Evolutionary conservation across 2,888 invertebrate genomes (phyloP).

Genomic region (Conus canariensis): DNA sequence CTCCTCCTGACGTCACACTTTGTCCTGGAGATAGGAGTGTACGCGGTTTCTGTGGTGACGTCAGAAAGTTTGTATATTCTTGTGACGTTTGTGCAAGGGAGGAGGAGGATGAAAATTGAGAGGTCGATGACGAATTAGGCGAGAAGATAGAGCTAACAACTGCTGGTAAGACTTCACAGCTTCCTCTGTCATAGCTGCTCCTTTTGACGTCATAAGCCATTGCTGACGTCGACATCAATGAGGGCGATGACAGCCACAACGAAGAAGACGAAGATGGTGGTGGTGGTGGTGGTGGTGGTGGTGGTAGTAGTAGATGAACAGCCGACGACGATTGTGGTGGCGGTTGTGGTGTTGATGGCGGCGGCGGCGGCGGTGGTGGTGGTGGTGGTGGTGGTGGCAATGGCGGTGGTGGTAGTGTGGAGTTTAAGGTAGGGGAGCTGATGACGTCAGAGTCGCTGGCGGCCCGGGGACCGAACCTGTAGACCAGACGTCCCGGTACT

Average conservation of each 20-base stretch:
- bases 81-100: not conserved
- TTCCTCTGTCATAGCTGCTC: not conserved
- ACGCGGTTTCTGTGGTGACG: not conserved
- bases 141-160: not conserved
- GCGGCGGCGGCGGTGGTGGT: not conserved
- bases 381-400: not conserved
- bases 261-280: not conserved
- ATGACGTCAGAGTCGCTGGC: conserved; percentile 11
- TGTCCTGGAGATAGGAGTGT: not conserved
- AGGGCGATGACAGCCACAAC: not conserved
- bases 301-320: not conserved
- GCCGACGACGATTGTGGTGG: not conserved
- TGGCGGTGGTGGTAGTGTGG: not conserved
- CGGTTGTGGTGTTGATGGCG: not conserved
- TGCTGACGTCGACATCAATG: not conserved
- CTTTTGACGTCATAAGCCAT: not conserved
- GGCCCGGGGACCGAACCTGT: conserved; percentile 7
- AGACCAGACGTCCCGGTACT: conserved; percentile 30
- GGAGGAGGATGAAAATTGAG: not conserved
- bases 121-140: too few species aligned
- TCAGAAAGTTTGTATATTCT: not conserved
- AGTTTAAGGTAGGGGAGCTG: not conserved
- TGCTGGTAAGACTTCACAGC: too few species aligned
- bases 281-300: not conserved
- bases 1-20: not conserved